phyloP scores from a whole-genome alignment of 2,888 invertebrate genomes.

The Noctua janthina region DNA sequence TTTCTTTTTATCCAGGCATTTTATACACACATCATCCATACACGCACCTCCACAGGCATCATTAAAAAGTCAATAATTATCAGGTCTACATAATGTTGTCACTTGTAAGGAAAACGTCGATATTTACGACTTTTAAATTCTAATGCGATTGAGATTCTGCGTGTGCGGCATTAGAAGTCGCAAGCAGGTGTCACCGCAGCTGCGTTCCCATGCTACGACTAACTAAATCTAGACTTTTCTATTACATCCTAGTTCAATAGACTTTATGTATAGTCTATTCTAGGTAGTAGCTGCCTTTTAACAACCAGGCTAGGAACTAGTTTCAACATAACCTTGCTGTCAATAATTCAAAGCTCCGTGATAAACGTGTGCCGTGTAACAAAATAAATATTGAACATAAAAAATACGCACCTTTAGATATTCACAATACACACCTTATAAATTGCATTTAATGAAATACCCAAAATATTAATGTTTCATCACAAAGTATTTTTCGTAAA shows the following conservation, averaged over 20 bases:
- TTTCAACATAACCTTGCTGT: constrained; percentile 26
- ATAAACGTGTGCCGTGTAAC: neutral
- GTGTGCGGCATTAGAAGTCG: constrained; percentile 74
- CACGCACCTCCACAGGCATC: neutral
- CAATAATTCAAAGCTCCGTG: constrained; percentile 13
- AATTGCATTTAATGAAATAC: neutral
- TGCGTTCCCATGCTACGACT: constrained; percentile 76
- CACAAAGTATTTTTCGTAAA: neutral
- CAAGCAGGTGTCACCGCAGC: constrained; percentile 82
- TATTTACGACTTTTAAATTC: constrained; percentile 58
- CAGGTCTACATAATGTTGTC: constrained; percentile 37
- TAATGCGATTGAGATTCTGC: constrained; percentile 71
- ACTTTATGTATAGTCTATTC: constrained; percentile 27
- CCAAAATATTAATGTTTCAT: neutral
- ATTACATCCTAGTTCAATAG: constrained; percentile 68
- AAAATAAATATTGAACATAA: neutral
- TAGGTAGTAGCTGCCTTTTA: constrained; percentile 31
- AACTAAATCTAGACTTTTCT: constrained; percentile 82
- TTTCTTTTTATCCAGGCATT: constrained; percentile 9
- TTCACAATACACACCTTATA: neutral
- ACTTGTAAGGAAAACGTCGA: constrained; percentile 42
- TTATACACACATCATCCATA: neutral
- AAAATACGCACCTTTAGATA: constrained; percentile 38
- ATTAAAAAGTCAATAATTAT: constrained; percentile 38
- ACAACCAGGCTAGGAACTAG: constrained; percentile 36